phyloP scores from a whole-genome alignment of 2,797 vertebrate species.

The Esox masquinongy region DNA sequence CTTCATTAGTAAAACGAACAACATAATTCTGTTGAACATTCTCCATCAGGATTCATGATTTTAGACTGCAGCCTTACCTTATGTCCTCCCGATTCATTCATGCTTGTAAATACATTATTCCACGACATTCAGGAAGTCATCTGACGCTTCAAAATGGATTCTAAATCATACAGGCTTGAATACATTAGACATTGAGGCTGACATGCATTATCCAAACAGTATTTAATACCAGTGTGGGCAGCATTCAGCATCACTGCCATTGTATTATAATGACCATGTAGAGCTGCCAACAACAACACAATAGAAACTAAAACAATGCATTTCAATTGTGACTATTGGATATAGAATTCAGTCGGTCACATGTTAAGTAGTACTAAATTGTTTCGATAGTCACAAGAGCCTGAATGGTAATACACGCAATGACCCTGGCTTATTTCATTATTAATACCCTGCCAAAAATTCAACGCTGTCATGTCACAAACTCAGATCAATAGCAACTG shows the following conservation, averaged over 20 bases:
- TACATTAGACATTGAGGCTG: not conserved
- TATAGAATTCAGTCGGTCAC: not conserved
- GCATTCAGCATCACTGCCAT: not conserved
- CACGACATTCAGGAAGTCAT: slow-evolving; percentile 5
- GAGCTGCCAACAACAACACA: not conserved
- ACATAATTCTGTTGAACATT: not conserved
- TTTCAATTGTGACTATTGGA: not conserved
- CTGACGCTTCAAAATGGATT: not conserved
- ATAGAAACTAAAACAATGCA: not conserved
- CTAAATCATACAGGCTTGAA: not conserved
- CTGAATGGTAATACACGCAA: not conserved
- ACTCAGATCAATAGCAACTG: not conserved
- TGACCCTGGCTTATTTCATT: not conserved
- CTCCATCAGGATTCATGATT: not conserved
- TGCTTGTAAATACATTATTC: not conserved
- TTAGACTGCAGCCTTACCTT: not conserved
- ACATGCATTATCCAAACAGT: not conserved
- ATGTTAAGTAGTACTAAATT: not conserved
- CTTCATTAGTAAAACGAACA: not conserved
- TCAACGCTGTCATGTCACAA: not conserved
- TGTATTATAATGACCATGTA: not conserved
- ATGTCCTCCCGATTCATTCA: not conserved
- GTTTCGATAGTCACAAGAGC: not conserved
- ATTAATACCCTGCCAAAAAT: not conserved
- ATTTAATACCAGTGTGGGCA: not conserved